Conservation (phyloP, 2,113 vertebrate species). For the Patagioenas fasciata region DNA sequence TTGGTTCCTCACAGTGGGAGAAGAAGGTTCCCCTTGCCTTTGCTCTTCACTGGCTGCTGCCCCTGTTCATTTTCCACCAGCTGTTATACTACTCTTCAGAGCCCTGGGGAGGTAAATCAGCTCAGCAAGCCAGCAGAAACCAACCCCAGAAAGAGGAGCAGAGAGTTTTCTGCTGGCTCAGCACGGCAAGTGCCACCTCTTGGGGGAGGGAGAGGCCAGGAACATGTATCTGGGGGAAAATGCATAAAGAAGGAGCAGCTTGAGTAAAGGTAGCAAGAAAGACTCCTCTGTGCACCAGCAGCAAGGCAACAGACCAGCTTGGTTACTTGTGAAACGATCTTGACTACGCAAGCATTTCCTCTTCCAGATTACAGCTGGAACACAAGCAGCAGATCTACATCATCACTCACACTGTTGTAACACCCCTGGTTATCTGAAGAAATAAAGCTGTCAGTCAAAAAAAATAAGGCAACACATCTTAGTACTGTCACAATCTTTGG, state of each 20-base stretch:
- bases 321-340: slow-evolving; percentile 22
- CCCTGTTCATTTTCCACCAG: neutral
- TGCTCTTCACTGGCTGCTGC: neutral
- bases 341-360: neutral
- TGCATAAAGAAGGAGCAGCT: neutral
- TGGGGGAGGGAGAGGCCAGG: neutral
- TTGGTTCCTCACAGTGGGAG: neutral
- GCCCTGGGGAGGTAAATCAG: neutral
- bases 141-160: neutral
- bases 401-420: neutral
- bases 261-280: neutral
- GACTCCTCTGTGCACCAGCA: neutral
- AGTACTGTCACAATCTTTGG: neutral
- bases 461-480: neutral
- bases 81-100: neutral
- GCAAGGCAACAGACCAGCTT: slow-evolving; percentile 5
- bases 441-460: slow-evolving; percentile 35
- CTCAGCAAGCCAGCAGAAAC: neutral
- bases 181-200: neutral
- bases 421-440: neutral
- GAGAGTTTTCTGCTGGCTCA: neutral
- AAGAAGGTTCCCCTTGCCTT: neutral
- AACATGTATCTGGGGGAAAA: neutral
- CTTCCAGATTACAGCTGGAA: neutral
- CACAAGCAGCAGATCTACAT: slow-evolving; percentile 3